phyloP scores from a whole-genome alignment of 2,888 invertebrate species.

The Sericinus montela region DNA sequence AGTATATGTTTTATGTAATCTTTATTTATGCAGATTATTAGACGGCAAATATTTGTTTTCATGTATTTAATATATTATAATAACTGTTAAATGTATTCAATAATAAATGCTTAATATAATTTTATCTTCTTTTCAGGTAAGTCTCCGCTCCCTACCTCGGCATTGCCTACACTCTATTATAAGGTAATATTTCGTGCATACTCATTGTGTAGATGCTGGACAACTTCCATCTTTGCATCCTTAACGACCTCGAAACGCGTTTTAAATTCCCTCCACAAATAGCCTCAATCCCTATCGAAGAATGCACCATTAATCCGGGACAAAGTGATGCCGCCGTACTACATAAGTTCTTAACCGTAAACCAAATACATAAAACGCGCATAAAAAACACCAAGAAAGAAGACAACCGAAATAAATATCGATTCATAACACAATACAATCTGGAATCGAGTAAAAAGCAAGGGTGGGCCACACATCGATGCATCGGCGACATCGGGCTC shows the following conservation, averaged over 20 bases:
- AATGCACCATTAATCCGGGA: slow-evolving; percentile 49
- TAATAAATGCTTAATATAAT: not conserved
- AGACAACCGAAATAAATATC: slow-evolving; percentile 68
- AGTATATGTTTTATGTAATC: too few species aligned
- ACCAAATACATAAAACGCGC: slow-evolving; percentile 41
- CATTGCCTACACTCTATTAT: slow-evolving; percentile 13
- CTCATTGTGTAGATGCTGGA: slow-evolving; percentile 13
- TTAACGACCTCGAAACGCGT: slow-evolving; percentile 61
- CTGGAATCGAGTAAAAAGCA: slow-evolving; percentile 65
- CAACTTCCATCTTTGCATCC: slow-evolving; percentile 38
- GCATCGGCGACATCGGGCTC: slow-evolving; percentile 46
- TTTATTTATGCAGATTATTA: too few species aligned
- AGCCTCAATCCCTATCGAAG: slow-evolving; percentile 26
- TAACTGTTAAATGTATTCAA: not conserved
- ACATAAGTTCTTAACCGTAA: slow-evolving; percentile 39
- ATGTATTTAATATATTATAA: not conserved
- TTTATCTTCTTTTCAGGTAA: slow-evolving; percentile 55
- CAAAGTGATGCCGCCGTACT: slow-evolving; percentile 33
- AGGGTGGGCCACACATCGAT: slow-evolving; percentile 58
- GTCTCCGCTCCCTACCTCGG: slow-evolving; percentile 29
- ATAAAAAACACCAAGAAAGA: slow-evolving; percentile 48
- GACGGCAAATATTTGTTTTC: too few species aligned
- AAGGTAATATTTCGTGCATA: slow-evolving; percentile 19
- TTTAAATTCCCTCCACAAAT: slow-evolving; percentile 47
- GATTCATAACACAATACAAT: slow-evolving; percentile 76